Base-by-base conservation (phyloP, 2,113 vertebrate genomes). In the Calidris pugnax region DNA sequence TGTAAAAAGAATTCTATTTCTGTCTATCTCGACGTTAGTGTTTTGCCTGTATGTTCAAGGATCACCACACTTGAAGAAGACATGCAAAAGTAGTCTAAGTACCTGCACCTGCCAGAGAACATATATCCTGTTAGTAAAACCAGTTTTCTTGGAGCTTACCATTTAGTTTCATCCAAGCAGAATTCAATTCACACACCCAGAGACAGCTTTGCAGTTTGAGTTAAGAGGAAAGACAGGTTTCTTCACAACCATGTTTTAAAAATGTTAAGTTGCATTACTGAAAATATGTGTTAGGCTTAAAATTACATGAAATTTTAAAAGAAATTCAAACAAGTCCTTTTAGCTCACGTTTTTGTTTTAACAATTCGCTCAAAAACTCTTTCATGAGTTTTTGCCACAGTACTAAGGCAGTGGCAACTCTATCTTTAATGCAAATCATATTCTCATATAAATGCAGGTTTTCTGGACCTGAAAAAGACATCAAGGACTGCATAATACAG, bases 261-360 rank as follows among this genome's bases (percentile, higher is more conserved):
- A 53, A 4, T 71, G 2, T n/a, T 32, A 21, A 69, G 11, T 26
- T 4, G 2, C 4, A n/a, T 28, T 22, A 57, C 3, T 2, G 67
- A n/a, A 78, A 66, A 16, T 7, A 14, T 22, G 3, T 39, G 26
- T 75, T 24, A 4, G 3, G 1, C 18, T 83, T 68, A 53, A 86
- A 75, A 23, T 35, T 23, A 20, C 18, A 50, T 23, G 11, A 48
- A 39, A 43, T 57, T 28, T 71, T 53, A 9, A 86, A 75, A 71
- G 47, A 56, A 12, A 17, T 0, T 22, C 6, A 75, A 39, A 64
- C 0, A 66, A 18, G 27, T 78, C 2, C 64, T 63, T 73, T 74
- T n/a, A n/a, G 6, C 41, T 26, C 11, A 7, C 6, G 53, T 27
- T 60, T 86, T 60, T 43, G 6, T 3, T 47, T 30, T 45, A 24